Conservation (phyloP, 2,797 vertebrate genomes). For the Molothrus ater region DNA sequence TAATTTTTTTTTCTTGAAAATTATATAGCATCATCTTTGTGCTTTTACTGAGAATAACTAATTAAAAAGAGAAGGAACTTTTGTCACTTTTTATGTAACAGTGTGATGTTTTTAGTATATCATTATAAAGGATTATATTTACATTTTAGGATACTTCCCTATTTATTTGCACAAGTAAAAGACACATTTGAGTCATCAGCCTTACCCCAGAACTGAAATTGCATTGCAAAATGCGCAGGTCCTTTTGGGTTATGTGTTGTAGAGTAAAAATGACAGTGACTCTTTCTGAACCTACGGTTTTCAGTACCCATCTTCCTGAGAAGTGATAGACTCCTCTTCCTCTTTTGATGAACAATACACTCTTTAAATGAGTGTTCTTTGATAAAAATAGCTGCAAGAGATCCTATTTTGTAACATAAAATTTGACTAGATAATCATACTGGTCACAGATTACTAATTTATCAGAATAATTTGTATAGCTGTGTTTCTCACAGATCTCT, state of each 20-base stretch:
- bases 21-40: neutral
- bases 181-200: neutral
- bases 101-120: neutral
- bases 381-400: neutral
- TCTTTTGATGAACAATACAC: neutral
- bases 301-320: neutral
- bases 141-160: neutral
- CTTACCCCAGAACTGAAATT: neutral
- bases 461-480: neutral
- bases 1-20: neutral
- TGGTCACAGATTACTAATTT: neutral
- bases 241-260: neutral
- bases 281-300: neutral
- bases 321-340: neutral
- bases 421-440: neutral
- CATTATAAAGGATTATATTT: neutral
- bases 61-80: neutral
- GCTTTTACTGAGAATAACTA: neutral
- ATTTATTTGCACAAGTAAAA: neutral
- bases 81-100: neutral
- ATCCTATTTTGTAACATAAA: neutral
- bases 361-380: neutral
- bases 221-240: neutral
- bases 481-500: neutral
- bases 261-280: neutral